Percentiles rank a stretch among this genome's conserved stretches.
phyloP scores from a whole-genome alignment of 2,797 vertebrate genomes.

The Hylomyscus alleni region DNA sequence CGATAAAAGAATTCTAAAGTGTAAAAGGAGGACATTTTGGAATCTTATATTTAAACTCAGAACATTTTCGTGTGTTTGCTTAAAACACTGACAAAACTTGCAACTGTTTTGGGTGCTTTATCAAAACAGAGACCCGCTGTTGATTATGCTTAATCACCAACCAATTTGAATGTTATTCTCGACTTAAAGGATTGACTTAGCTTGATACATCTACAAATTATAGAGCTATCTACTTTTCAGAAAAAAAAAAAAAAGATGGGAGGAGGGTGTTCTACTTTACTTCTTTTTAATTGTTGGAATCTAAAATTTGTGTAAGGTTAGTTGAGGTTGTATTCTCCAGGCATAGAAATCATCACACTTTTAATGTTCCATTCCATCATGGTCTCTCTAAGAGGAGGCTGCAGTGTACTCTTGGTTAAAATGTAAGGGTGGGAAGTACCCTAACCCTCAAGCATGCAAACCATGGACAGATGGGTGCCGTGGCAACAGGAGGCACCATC shows the following conservation, averaged over 20 bases:
- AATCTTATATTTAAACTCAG: constrained; percentile 40
- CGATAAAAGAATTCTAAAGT: constrained; percentile 40
- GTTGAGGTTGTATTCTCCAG: not conserved
- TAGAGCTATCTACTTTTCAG: not conserved
- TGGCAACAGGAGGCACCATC: not conserved
- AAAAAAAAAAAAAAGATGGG: not conserved
- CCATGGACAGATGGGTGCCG: too few species aligned
- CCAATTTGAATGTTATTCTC: not conserved
- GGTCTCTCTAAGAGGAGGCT: not conserved
- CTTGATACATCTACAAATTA: not conserved
- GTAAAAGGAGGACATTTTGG: not conserved
- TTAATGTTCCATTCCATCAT: not conserved
- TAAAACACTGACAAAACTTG: constrained; percentile 31
- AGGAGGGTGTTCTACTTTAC: not conserved
- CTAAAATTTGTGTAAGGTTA: not conserved
- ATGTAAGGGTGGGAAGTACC: not conserved
- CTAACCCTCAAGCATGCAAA: not conserved
- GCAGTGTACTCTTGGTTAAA: not conserved
- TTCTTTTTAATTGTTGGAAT: not conserved
- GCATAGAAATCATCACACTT: not conserved
- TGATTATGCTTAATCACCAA: constrained; percentile 6
- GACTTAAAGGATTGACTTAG: not conserved
- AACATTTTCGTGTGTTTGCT: constrained; percentile 52
- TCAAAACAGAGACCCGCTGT: constrained; percentile 18
- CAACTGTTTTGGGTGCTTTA: constrained; percentile 3